These are phyloP conservation scores for Gonatopus flavifemur DNA, from an alignment of 1,140 invertebrate species.

Conservation along the genomic window DNA sequence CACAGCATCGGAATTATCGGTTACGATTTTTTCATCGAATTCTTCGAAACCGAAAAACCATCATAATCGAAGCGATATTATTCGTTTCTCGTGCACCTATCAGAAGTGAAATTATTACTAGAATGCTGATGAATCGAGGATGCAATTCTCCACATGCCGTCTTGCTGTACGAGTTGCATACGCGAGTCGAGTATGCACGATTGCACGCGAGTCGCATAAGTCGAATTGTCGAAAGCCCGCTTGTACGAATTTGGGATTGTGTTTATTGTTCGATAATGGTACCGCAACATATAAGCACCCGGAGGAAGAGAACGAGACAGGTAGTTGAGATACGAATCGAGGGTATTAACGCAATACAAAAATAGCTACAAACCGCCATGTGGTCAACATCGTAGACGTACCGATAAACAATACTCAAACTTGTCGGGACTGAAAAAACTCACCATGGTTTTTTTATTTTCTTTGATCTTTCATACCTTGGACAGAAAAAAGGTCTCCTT, in stretches of 20 bases:
- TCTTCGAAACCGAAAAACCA: too few relatives aligned
- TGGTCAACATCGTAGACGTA: slow-evolving; percentile 30
- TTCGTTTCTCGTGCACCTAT: too few relatives aligned
- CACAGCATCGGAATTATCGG: too few relatives aligned
- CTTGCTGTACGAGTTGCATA: slow-evolving; percentile 22
- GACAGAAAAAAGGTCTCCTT: too few relatives aligned
- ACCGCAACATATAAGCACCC: neutral
- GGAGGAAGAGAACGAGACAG: slow-evolving; percentile 24
- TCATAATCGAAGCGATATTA: too few relatives aligned
- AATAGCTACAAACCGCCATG: slow-evolving; percentile 30
- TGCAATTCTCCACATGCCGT: slow-evolving; percentile 16
- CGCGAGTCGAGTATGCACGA: slow-evolving; percentile 8
- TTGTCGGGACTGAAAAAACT: slow-evolving; percentile 18
- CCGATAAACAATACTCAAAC: slow-evolving; percentile 34
- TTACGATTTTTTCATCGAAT: too few relatives aligned
- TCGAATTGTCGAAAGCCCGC: slow-evolving; percentile 10
- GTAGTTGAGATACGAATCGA: slow-evolving; percentile 13
- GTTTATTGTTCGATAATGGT: slow-evolving; percentile 16
- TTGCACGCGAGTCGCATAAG: slow-evolving; percentile 16
- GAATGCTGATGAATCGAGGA: slow-evolving; percentile 14
- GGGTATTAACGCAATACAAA: slow-evolving; percentile 5
- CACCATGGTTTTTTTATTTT: slow-evolving; percentile 18
- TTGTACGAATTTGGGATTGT: slow-evolving; percentile 15
- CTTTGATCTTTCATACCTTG: slow-evolving; percentile 39
- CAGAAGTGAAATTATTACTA: neutral